phyloP scores from a whole-genome alignment of 2,113 vertebrate genomes.

The Chitala chitala region DNA sequence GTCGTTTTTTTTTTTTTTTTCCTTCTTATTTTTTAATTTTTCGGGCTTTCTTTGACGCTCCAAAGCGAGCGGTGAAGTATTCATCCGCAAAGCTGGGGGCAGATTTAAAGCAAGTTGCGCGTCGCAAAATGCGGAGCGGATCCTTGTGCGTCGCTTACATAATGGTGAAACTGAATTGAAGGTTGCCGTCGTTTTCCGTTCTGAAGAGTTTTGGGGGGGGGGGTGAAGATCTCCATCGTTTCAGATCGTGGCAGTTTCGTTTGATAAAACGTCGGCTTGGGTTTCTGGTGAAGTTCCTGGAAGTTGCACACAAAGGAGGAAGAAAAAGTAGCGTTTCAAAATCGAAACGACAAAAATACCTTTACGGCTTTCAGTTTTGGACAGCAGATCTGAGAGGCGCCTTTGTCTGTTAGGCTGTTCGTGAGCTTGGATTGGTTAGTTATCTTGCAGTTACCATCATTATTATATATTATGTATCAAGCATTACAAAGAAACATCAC shows the following conservation, averaged over 20 bases:
- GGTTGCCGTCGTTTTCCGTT: background rate
- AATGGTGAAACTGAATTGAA: background rate
- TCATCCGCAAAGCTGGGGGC: constrained; percentile 11
- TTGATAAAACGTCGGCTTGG: background rate
- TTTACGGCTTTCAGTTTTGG: too few relatives aligned
- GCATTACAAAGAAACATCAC: too few relatives aligned
- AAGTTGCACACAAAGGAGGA: background rate
- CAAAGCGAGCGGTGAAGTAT: background rate
- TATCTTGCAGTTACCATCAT: too few relatives aligned
- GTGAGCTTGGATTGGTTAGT: too few relatives aligned
- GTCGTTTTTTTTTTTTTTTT: constrained; percentile 6
- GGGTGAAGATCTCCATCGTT: background rate
- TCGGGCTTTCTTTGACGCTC: background rate
- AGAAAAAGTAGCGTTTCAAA: background rate
- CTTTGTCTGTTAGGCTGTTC: too few relatives aligned
- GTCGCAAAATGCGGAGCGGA: constrained; percentile 28
- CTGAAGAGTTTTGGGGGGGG: background rate
- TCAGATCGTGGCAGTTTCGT: background rate
- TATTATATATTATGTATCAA: too few relatives aligned
- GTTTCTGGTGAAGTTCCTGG: background rate
- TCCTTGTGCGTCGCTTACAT: background rate
- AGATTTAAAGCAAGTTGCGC: background rate
- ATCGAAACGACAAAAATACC: too few relatives aligned
- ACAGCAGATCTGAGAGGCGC: too few relatives aligned
- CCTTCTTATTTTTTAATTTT: background rate